phyloP scores from a whole-genome alignment of 1,140 invertebrate species.

The Dinoponera quadriceps region DNA sequence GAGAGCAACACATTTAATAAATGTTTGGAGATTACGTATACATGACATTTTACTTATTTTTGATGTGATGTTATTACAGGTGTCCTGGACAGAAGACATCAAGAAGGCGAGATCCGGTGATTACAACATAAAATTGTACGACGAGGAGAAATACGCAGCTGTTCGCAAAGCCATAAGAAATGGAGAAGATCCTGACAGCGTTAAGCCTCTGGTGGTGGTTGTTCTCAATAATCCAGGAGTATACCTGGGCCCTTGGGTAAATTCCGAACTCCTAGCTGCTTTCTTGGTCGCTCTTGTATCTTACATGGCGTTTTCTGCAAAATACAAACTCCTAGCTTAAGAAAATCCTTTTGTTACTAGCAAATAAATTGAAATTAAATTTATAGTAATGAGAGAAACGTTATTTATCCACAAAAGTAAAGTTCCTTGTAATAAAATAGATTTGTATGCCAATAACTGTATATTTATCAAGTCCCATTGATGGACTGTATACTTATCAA shows the following conservation, averaged over 20 bases:
- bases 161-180: slow-evolving; percentile 91
- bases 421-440: neutral
- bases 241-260: slow-evolving; percentile 96
- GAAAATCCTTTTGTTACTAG: slow-evolving; percentile 22
- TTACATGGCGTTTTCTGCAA: slow-evolving; percentile 94
- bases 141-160: slow-evolving; percentile 95
- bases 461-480: too few species aligned
- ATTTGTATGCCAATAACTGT: neutral
- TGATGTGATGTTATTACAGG: slow-evolving; percentile 85
- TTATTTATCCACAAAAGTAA: slow-evolving; percentile 16
- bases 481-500: too few species aligned
- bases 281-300: slow-evolving; percentile 92
- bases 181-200: slow-evolving; percentile 88
- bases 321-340: slow-evolving; percentile 90
- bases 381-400: slow-evolving; percentile 4
- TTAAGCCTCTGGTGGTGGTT: slow-evolving; percentile 92
- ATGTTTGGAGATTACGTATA: slow-evolving; percentile 4
- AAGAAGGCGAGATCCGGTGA: slow-evolving; percentile 92
- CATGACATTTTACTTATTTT: neutral
- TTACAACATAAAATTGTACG: slow-evolving; percentile 93
- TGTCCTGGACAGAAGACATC: slow-evolving; percentile 96
- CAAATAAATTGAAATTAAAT: slow-evolving; percentile 40
- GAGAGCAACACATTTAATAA: neutral
- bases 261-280: slow-evolving; percentile 95
- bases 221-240: slow-evolving; percentile 93